Conservation (phyloP, 1,140 invertebrate species). For the Aphaenogaster ashmeadi region DNA sequence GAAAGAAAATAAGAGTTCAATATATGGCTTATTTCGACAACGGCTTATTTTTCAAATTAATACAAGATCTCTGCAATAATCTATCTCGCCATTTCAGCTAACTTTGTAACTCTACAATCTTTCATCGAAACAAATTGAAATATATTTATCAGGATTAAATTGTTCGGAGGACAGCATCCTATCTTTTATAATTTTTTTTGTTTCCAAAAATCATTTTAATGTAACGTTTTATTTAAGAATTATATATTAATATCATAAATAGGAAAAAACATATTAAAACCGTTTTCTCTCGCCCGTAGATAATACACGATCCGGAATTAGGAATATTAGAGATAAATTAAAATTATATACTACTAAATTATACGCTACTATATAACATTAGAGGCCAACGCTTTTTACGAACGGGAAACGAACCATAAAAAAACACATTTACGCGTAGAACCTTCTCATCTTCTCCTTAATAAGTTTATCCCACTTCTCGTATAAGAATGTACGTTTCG, state of each 20-base stretch:
- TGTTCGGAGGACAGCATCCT: not conserved
- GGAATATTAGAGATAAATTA: constrained; percentile 22
- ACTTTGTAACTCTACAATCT: constrained; percentile 3
- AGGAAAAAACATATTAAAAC: not conserved
- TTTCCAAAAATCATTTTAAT: not conserved
- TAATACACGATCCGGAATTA: constrained; percentile 16
- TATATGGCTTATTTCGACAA: not conserved
- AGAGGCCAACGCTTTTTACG: constrained; percentile 50
- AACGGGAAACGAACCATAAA: constrained; percentile 16
- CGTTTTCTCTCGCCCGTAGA: constrained; percentile 4
- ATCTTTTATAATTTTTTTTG: constrained; percentile 6
- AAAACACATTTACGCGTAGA: not conserved
- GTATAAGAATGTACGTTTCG: not conserved
- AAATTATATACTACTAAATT: not conserved
- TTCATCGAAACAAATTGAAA: constrained; percentile 13
- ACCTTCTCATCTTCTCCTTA: constrained; percentile 19
- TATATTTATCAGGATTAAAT: not conserved
- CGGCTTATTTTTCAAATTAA: not conserved
- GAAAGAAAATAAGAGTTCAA: not conserved
- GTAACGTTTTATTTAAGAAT: not conserved
- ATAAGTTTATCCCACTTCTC: constrained; percentile 24
- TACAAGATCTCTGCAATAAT: constrained; percentile 1
- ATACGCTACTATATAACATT: constrained; percentile 2
- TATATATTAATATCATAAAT: not conserved
- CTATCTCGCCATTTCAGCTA: not conserved